Conservation (phyloP, 2,888 invertebrate species). For the Epinotia nisella region DNA sequence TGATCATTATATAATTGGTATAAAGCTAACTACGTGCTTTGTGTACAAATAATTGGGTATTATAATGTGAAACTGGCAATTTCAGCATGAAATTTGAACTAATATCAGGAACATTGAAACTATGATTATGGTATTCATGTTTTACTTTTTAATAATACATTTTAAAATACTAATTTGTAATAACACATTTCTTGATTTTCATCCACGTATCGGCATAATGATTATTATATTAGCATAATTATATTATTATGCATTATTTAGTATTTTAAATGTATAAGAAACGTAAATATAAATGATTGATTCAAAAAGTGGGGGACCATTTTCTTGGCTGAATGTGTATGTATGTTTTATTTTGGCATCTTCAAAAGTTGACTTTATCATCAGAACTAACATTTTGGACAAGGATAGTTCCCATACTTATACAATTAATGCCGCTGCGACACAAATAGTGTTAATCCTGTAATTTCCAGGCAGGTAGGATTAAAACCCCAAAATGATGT, state of each 20-base stretch:
- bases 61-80: slow-evolving; percentile 1
- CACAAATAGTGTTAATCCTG: slow-evolving; percentile 50
- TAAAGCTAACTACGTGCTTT: slow-evolving; percentile 25
- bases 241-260: no score
- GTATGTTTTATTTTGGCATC: neutral
- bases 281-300: no score
- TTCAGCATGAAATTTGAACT: neutral
- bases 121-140: neutral
- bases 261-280: no score
- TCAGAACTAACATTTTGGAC: neutral
- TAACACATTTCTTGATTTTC: no score
- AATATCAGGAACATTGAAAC: neutral
- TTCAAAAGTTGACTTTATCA: neutral
- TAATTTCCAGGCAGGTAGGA: slow-evolving; percentile 53
- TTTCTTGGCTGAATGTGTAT: neutral
- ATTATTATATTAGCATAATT: no score
- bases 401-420: slow-evolving; percentile 28
- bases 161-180: no score
- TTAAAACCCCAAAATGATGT: slow-evolving; percentile 52
- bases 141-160: no score
- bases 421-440: slow-evolving; percentile 31
- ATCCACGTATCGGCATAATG: no score
- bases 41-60: slow-evolving; percentile 1
- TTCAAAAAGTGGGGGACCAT: no score
- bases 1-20: slow-evolving; percentile 31